Evolutionary conservation across 1,140 invertebrate species (phyloP), one percentile per base, ranked within the genome.

Genomic region (Artemia franciscana): DNA sequence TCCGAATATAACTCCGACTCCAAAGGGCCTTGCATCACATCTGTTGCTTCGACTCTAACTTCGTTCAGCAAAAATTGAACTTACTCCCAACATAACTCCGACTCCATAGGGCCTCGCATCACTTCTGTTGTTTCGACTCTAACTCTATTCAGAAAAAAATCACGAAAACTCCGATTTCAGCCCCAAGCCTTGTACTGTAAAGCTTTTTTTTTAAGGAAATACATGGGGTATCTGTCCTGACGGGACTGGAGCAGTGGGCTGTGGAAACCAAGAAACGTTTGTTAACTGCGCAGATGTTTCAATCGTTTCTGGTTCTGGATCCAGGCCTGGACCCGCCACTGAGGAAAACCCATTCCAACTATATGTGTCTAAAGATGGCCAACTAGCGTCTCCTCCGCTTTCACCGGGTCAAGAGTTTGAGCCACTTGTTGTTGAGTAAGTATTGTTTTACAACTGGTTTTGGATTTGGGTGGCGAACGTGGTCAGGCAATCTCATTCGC

Each of bases 221-320:
- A 72, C 72, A 60, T 74, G 71, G 71, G 73, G 71, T n/a, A 63
- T 63, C 4, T 74, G 72, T 60, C 62, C 64, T 7, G 66, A 71
- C 59, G 72, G 72, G 64, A 64, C 59, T 4, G 65, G 64, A 30
- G 65, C 57, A 56, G 39, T 70, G 2, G 88, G 88, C 0, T 91
- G 88, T 68, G 88, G 88, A 21, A 77, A 78, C 62, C 84, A 88
- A 57, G 88, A 92, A 73, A 89, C 85, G 0, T 92, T 91, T 70
- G 76, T 85, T 57, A 91, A 90, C 69, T 91, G 88, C 69, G 88
- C 88, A 0, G 88, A 92, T 69, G 78, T 91, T 51, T 21, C 63
- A 24, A 62, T 64, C 58, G 28, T 58, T 3, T 61, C 60, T 15
- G 61, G 58, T 56, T 61, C 63, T 18, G 60, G 39, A 30, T 56